A percentile compares a stretch with the other conserved stretches of the same genome.
phyloP scores from a whole-genome alignment of 1,140 invertebrate species.

The Asobara japonica region DNA sequence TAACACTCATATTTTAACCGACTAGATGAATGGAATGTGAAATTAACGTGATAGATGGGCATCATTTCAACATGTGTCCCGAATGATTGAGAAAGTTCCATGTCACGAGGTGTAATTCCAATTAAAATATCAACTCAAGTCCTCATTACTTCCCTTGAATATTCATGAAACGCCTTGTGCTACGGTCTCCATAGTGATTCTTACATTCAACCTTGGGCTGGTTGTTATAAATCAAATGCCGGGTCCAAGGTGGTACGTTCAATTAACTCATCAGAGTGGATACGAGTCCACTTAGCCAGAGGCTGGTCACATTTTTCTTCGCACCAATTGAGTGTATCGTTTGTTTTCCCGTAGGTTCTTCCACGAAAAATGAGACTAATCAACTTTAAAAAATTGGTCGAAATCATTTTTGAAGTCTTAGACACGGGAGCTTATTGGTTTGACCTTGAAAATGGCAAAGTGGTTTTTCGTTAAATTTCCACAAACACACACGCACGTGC shows the following conservation, averaged over 20 bases:
- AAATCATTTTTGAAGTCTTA: not conserved
- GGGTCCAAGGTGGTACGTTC: constrained; percentile 33
- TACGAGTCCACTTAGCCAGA: constrained; percentile 15
- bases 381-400: not conserved
- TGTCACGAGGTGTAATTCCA: constrained; percentile 37
- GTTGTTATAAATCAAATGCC: constrained; percentile 37
- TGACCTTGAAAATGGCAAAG: no score
- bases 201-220: constrained; percentile 29
- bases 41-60: constrained; percentile 6
- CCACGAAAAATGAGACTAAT: not conserved
- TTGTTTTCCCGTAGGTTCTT: not conserved
- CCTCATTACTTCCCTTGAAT: constrained; percentile 30
- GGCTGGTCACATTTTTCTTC: constrained; percentile 22
- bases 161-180: constrained; percentile 27
- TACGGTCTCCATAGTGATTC: constrained; percentile 14
- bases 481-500: no score
- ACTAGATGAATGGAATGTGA: not conserved
- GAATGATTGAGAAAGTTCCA: constrained; percentile 20
- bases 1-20: not conserved
- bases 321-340: not conserved
- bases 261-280: constrained; percentile 39
- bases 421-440: no score
- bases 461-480: no score
- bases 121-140: constrained; percentile 37
- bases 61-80: not conserved